phyloP scores from a whole-genome alignment of 2,888 invertebrate genomes.

The Diploptera punctata region DNA sequence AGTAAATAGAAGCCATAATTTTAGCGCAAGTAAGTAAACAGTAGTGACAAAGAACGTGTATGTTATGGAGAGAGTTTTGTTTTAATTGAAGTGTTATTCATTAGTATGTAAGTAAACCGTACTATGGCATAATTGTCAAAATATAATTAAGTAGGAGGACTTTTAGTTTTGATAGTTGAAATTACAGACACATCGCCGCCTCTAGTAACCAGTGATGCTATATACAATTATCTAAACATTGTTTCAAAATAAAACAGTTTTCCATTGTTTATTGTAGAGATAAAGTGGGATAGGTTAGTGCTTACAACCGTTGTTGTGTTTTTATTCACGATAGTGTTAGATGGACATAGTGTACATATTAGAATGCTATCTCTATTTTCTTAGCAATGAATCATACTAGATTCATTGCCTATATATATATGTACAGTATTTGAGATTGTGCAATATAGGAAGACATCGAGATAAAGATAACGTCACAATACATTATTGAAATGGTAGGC shows the following conservation, averaged over 20 bases:
- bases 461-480: too few relatives aligned
- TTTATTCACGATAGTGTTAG: too few relatives aligned
- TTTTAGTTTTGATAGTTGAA: background rate
- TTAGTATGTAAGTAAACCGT: background rate
- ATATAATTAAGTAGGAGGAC: background rate
- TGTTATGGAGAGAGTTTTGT: background rate
- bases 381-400: constrained; percentile 13
- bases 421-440: constrained; percentile 10
- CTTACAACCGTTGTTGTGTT: too few relatives aligned
- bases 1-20: constrained; percentile 46
- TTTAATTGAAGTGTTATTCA: background rate
- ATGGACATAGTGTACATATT: too few relatives aligned
- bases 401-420: background rate
- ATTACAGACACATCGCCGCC: constrained; percentile 1
- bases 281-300: too few relatives aligned
- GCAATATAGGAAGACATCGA: constrained; percentile 19
- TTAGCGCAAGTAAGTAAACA: constrained; percentile 43
- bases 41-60: constrained; percentile 30
- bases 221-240: background rate
- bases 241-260: background rate
- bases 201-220: background rate
- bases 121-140: background rate
- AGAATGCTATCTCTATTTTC: background rate
- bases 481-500: background rate
- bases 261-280: background rate